phyloP scores from a whole-genome alignment of 1,140 invertebrate genomes.

The Apis cerana region DNA sequence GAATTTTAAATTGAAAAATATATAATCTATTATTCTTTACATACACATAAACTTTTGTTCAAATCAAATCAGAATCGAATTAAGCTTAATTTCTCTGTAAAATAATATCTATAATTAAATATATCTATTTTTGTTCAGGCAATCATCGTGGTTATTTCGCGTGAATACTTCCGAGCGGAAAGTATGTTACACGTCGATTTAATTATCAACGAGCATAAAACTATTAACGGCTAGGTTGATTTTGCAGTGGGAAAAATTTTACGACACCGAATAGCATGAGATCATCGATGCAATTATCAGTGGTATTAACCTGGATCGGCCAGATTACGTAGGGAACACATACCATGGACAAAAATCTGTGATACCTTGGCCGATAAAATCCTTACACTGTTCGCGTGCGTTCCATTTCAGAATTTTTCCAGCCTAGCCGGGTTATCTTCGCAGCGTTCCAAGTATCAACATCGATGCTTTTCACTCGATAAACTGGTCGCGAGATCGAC shows the following conservation, averaged over 20 bases:
- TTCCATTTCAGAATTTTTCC: constrained; percentile 11
- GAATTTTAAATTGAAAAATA: no score
- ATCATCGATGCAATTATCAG: constrained; percentile 35
- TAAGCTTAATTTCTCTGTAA: no score
- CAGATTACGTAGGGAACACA: no score
- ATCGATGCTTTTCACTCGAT: constrained; percentile 25
- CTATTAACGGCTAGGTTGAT: background rate
- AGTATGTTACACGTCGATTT: constrained; percentile 15
- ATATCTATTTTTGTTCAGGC: no score
- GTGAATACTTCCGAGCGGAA: constrained; percentile 12
- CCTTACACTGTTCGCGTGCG: constrained; percentile 17
- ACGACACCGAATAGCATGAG: constrained; percentile 13
- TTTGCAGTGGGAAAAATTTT: background rate
- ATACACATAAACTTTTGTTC: no score
- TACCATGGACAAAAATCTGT: background rate
- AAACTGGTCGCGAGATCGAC: constrained; percentile 40
- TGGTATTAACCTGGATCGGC: background rate
- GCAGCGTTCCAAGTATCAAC: constrained; percentile 12
- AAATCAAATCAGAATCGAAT: no score
- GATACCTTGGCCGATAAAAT: constrained; percentile 28
- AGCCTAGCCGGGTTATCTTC: background rate
- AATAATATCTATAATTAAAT: no score
- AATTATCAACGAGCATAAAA: constrained; percentile 27
- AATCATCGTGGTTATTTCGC: background rate
- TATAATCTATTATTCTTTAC: no score